A percentile compares a stretch with the other conserved stretches of the same genome.
phyloP scores from a whole-genome alignment of 2,797 vertebrate genomes.

The Lithobates pipiens region DNA sequence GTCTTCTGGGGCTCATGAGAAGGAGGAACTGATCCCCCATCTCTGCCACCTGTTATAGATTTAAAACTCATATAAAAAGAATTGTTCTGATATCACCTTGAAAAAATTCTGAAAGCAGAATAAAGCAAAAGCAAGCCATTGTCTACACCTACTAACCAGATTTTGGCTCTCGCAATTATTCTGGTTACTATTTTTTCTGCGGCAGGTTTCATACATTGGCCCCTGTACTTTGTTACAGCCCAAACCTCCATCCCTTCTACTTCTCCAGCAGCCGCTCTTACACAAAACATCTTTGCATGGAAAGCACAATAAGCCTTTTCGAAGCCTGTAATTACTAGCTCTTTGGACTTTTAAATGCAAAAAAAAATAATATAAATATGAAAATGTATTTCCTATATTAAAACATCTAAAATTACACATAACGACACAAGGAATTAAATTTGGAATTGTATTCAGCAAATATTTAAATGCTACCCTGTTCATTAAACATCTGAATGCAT shows the following conservation, averaged over 20 bases:
- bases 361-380: constrained; percentile 59
- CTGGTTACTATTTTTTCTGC: neutral
- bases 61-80: no score
- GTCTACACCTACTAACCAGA: no score
- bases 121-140: no score
- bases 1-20: no score
- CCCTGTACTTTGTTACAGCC: neutral
- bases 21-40: no score
- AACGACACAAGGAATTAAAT: constrained; percentile 61
- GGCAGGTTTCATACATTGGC: neutral
- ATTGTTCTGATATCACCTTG: no score
- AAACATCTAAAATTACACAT: constrained; percentile 26
- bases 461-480: constrained; percentile 60
- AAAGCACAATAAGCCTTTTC: constrained; percentile 17
- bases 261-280: neutral
- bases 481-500: constrained; percentile 65
- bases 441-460: constrained; percentile 60
- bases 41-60: no score
- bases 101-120: no score
- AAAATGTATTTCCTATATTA: constrained; percentile 56
- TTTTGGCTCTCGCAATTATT: neutral
- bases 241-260: neutral
- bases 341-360: constrained; percentile 52
- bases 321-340: constrained; percentile 43
- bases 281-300: neutral